These are phyloP conservation scores for Gonatopus flavifemur DNA, from an alignment of 1,140 invertebrate genomes.

Conservation along the genomic window DNA sequence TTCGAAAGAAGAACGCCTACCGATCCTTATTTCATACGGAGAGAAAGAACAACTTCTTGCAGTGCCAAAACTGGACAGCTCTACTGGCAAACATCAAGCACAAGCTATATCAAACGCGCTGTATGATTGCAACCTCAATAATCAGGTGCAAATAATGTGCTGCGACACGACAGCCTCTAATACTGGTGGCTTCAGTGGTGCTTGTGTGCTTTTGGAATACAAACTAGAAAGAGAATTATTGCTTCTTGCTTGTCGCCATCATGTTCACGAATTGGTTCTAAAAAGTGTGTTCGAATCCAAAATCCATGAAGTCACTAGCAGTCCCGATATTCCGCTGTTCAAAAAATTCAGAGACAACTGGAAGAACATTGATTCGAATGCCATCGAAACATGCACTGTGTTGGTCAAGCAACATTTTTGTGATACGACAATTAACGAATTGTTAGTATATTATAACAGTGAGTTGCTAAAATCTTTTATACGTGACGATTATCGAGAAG, in stretches of 20 bases:
- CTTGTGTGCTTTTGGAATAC: constrained; percentile 13
- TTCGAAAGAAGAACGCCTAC: constrained; percentile 30
- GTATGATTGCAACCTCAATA: constrained; percentile 12
- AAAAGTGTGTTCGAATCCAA: not conserved
- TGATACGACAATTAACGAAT: no score
- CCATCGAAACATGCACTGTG: no score
- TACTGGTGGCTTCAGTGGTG: constrained; percentile 8
- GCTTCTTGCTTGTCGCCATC: constrained; percentile 31
- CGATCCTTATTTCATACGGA: constrained; percentile 17
- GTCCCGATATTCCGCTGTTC: not conserved
- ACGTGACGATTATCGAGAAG: constrained; percentile 22
- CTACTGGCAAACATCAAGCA: constrained; percentile 18
- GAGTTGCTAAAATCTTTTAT: not conserved
- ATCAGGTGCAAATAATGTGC: constrained; percentile 16
- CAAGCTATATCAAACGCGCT: constrained; percentile 20
- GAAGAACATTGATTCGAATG: not conserved
- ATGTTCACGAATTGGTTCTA: constrained; percentile 29
- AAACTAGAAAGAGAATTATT: constrained; percentile 16
- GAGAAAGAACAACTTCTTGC: constrained; percentile 16
- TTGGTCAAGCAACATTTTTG: no score
- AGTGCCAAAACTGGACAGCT: constrained; percentile 18
- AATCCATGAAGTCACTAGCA: not conserved
- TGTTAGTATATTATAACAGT: no score
- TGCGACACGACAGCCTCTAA: no score
- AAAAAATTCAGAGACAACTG: not conserved